Conservation (phyloP, 2,113 vertebrate species). For the Diadophis punctatus region DNA sequence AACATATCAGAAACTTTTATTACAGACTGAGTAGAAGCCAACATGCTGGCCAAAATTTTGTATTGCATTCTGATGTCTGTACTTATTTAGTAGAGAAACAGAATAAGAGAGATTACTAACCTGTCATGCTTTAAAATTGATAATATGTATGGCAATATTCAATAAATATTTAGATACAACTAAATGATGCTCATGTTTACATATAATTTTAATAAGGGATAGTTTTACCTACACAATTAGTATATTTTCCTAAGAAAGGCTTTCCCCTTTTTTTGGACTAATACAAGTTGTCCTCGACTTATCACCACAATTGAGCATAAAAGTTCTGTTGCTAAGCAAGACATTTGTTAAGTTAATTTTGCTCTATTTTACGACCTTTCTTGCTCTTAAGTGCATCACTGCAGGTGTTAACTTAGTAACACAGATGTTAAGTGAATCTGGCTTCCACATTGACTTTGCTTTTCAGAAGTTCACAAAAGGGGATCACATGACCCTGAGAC, state of each 20-base stretch:
- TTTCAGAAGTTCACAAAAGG: neutral
- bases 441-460: neutral
- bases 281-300: constrained; percentile 15
- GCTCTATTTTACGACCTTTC: neutral
- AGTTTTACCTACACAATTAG: constrained; percentile 56
- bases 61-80: neutral
- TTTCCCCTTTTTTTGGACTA: constrained; percentile 58
- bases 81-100: neutral
- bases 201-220: constrained; percentile 53
- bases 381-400: neutral
- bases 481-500: neutral
- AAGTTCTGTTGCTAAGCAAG: neutral
- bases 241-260: constrained; percentile 60
- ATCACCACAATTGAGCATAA: neutral
- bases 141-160: neutral
- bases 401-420: neutral
- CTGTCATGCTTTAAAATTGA: neutral
- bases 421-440: neutral
- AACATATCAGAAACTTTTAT: neutral
- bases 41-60: neutral
- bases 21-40: neutral
- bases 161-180: neutral
- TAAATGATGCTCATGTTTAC: constrained; percentile 39
- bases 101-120: neutral
- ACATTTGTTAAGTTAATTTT: neutral